Percentiles rank a stretch among this genome's conserved stretches.
phyloP scores from a whole-genome alignment of 2,113 vertebrate species.

The Lepus americanus region DNA sequence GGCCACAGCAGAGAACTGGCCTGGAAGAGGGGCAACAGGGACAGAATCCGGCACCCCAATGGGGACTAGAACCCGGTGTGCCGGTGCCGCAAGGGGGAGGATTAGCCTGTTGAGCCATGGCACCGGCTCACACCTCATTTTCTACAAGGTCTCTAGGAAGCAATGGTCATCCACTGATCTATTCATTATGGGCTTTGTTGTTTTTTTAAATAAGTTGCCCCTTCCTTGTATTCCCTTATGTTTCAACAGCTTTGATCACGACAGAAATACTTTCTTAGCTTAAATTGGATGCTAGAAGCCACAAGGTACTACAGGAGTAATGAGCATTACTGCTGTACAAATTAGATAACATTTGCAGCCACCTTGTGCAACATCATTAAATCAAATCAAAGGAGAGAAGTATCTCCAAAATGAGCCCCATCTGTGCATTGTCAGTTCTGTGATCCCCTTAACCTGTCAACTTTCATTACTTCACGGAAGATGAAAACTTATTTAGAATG shows the following conservation, averaged over 20 bases:
- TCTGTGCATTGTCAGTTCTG: constrained; percentile 32
- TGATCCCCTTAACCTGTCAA: constrained; percentile 61
- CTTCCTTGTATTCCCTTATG: neutral
- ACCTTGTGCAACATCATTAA: neutral
- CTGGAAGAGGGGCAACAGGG: too few species aligned
- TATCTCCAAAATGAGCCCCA: neutral
- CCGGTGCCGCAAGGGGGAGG: too few species aligned
- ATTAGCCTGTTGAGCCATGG: too few species aligned
- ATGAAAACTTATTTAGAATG: constrained; percentile 75
- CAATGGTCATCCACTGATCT: neutral
- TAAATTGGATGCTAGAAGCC: constrained; percentile 14
- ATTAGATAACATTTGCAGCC: neutral
- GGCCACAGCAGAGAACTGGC: too few species aligned
- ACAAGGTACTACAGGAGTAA: neutral
- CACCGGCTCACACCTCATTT: neutral
- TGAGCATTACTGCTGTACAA: neutral
- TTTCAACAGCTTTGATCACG: neutral
- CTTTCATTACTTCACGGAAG: constrained; percentile 71
- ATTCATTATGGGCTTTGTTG: neutral
- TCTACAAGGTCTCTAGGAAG: neutral
- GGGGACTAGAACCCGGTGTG: too few species aligned
- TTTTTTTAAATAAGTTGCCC: neutral
- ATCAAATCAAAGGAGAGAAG: constrained; percentile 25
- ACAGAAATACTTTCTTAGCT: neutral
- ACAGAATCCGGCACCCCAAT: too few species aligned